phyloP scores from a whole-genome alignment of 2,113 vertebrate genomes.

The Dasyurus viverrinus region DNA sequence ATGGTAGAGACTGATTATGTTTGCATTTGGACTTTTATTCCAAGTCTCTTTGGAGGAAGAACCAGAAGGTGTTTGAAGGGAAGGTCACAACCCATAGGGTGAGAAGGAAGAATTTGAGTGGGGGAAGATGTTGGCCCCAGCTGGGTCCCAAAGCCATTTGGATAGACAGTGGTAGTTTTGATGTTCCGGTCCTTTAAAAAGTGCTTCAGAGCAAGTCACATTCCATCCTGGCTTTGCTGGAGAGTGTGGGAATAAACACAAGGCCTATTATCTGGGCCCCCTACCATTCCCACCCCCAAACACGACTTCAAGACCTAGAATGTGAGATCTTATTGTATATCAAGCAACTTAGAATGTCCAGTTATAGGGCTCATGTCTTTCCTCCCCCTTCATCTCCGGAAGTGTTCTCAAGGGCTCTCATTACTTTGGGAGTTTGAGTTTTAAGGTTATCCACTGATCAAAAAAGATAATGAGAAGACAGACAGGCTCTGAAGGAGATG shows the following conservation, averaged over 20 bases:
- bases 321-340: slow-evolving; percentile 66
- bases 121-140: neutral
- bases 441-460: neutral
- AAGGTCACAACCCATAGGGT: neutral
- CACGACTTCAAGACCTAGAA: neutral
- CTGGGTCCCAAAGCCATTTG: neutral
- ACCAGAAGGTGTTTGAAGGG: slow-evolving; percentile 51
- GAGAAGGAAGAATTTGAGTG: neutral
- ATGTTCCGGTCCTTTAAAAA: slow-evolving; percentile 15
- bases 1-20: neutral
- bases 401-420: neutral
- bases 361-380: neutral
- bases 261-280: slow-evolving; percentile 41
- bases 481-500: neutral
- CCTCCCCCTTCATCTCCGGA: neutral
- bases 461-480: neutral
- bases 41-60: neutral
- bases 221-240: neutral
- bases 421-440: neutral
- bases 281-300: slow-evolving; percentile 32
- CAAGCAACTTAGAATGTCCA: slow-evolving; percentile 62
- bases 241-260: slow-evolving; percentile 66
- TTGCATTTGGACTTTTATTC: neutral
- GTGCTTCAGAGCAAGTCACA: neutral
- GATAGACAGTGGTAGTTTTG: slow-evolving; percentile 24